A percentile compares a stretch with the other conserved stretches of the same genome.
These are phyloP conservation scores for Jacana jacana DNA, from an alignment of 2,113 vertebrate genomes.

Conservation along the genomic window DNA sequence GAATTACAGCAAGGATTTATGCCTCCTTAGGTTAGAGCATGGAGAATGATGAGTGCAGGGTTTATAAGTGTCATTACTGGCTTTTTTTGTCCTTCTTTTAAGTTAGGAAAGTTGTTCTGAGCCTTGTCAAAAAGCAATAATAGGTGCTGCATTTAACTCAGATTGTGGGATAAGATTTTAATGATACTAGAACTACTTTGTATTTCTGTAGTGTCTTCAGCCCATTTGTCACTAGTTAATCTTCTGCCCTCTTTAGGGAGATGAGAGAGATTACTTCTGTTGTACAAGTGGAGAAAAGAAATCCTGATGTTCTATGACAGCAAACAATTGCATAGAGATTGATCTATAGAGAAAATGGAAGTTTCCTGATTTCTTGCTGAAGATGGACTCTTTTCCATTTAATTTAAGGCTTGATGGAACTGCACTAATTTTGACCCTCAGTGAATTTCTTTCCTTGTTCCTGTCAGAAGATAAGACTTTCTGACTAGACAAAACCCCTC, in stretches of 20 bases:
- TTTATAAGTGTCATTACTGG: neutral
- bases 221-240: neutral
- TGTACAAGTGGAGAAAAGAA: neutral
- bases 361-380: neutral
- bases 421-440: neutral
- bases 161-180: neutral
- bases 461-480: neutral
- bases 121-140: neutral
- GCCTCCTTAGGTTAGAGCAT: neutral
- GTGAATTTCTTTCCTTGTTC: neutral
- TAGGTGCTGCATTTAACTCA: neutral
- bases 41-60: neutral
- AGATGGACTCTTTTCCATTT: neutral
- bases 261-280: neutral
- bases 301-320: neutral
- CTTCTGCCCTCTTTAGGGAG: neutral
- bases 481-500: neutral
- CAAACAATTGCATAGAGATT: neutral
- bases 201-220: neutral
- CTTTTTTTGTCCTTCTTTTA: fast-evolving
- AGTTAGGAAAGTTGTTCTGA: neutral
- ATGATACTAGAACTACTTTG: neutral
- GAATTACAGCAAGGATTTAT: neutral
- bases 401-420: neutral
- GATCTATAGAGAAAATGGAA: neutral